Base-by-base conservation (phyloP, 2,113 vertebrate genomes). In the Fulmarus glacialis region DNA sequence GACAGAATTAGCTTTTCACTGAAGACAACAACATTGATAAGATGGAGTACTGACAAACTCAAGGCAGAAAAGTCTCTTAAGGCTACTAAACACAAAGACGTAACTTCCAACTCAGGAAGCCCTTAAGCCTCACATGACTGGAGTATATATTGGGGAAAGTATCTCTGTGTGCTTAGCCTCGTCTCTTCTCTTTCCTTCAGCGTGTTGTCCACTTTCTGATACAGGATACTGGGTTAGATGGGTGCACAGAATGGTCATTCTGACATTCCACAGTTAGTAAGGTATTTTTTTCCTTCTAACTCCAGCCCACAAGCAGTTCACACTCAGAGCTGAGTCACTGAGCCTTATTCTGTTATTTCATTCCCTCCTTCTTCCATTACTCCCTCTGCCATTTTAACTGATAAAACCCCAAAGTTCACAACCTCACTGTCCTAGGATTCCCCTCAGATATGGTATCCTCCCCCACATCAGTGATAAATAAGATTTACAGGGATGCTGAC, bases 401-500 rank as follows among this genome's bases (percentile, higher is more conserved):
- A 55, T 71, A 82, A 94, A 93, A 53, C 89, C 88, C 64, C 79
- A 97, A 84, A 97, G 94, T 94, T 96, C 97, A 98, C 95, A 96
- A 96, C 96, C 92, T 84, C 91, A 30, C 91, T 93, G 95, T 92
- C 93, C 95, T 72, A 92, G 85, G 90, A 95, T 91, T 96, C 95
- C 79, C 95, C 94, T 93, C 87, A 87, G 95, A 93, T 95, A 68
- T 26, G 50, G 94, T 67, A 72, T 67, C 90, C 71, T 90, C 95
- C 88, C 94, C 87, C 89, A 56, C 83, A 68, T 16, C 86, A 58
- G 75, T 23, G 94, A 95, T 91, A 92, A 90, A 80, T 70, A 95
- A 96, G 95, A 97, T 97, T 97, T 97, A 97, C 90, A 97, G 85
- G 87, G 71, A 88, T 78, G 85, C 79, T 70, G 89, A 95, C 60